Conservation (phyloP, 2,888 invertebrate species). For the Monoplex corrugatus region DNA sequence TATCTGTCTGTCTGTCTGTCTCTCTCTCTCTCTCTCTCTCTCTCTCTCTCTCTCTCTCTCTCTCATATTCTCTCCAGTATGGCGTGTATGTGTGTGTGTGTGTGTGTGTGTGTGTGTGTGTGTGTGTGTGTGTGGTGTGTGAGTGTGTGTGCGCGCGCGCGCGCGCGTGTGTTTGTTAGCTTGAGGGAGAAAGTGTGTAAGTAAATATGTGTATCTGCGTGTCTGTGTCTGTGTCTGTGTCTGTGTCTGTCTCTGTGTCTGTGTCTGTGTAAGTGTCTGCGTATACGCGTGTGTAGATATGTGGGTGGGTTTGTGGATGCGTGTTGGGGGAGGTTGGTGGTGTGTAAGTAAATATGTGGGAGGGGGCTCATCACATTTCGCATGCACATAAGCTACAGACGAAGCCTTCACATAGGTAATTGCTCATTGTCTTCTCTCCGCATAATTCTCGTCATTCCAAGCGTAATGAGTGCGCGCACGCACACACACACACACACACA, state of each 20-base stretch:
- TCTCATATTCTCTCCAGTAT: not conserved
- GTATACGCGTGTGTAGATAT: too few species aligned
- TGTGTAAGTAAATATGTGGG: too few species aligned
- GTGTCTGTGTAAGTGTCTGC: too few species aligned
- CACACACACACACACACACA: not conserved
- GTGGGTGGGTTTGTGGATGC: too few species aligned
- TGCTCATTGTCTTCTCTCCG: too few species aligned
- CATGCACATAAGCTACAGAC: too few species aligned
- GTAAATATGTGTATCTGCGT: not conserved
- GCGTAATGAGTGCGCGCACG: not conserved
- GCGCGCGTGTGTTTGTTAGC: not conserved
- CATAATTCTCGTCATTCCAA: too few species aligned
- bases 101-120: slow-evolving; percentile 28
- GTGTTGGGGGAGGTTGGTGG: too few species aligned
- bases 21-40: not conserved
- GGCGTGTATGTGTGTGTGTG: not conserved
- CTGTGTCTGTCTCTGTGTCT: slow-evolving; percentile 9
- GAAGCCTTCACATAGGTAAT: too few species aligned
- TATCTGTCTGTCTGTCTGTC: not conserved
- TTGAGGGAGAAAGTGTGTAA: not conserved
- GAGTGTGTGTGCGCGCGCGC: not conserved
- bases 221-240: not conserved
- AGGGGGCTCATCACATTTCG: too few species aligned
- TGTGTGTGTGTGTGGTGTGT: not conserved
- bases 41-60: not conserved